Evolutionary conservation across 92 coral and sea anemone species (phyloP), one percentile per base, ranked within the genome.

Genomic region (Umimayanthus kanabou): DNA sequence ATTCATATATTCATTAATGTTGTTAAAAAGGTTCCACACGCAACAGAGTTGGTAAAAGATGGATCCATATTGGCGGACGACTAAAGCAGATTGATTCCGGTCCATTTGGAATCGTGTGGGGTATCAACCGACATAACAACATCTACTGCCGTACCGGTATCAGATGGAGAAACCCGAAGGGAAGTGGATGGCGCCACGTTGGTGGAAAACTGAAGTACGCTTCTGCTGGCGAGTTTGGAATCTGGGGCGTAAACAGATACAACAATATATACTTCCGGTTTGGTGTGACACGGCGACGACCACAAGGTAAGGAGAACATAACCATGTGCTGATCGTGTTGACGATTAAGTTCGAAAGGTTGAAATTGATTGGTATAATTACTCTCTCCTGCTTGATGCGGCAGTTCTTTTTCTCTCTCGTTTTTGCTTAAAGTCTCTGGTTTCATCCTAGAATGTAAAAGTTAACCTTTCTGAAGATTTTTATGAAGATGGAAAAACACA

Each of bases 11-110:
- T 2, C 66, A 20, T 57, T 61, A 25, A 61, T 61, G 14, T 20
- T 23, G 26, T 22, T 61, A 61, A 18, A 61, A 25, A 61, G 69
- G 69, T 4, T 61, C 69, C 26, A 61, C 69, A 61, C 69, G 69
- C 22, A 61, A 61, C 25, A 61, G 69, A 61, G 25, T 61, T 61
- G 69, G 69, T 22, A 18, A 23, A 20, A 61, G 9, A 61, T 61
- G 69, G 69, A 61, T 61, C 69, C 81, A 47, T 6, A 77, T 77
- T 77, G 81, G 65, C 22, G 81, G 81, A 10, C 28, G 33, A 43
- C 80, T 88, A 22, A 75, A 50, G 70, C 91, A 88, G 50, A 88
- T 88, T 6, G 88, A 88, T 65, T 82, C 91, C 0, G 91, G 91
- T 15, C 84, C 88, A 25, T 76, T 76, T 22, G 83, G 91, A 7